These are phyloP conservation scores for Cyclina sinensis DNA, from an alignment of 1,140 invertebrate species.

Conservation along the genomic window DNA sequence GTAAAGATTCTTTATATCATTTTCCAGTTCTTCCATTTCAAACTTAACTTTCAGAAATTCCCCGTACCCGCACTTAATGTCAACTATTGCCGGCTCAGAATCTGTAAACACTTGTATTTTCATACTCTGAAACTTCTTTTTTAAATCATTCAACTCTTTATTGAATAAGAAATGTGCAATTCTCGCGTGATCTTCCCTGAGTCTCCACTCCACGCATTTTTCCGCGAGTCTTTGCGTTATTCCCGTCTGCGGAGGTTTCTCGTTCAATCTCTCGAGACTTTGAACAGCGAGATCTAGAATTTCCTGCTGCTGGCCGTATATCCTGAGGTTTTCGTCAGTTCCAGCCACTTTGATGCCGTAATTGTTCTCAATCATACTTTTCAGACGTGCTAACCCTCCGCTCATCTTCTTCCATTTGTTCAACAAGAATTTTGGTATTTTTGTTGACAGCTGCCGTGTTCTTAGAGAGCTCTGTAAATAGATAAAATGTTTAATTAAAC, in stretches of 20 bases:
- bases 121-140: slow-evolving; percentile 23
- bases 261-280: slow-evolving; percentile 34
- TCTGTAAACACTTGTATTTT: slow-evolving; percentile 31
- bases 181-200: slow-evolving; percentile 31
- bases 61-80: slow-evolving; percentile 39
- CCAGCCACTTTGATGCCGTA: slow-evolving; percentile 33
- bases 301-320: slow-evolving; percentile 46
- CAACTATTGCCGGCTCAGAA: slow-evolving; percentile 4
- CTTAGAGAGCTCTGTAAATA: not conserved
- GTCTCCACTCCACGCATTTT: slow-evolving; percentile 34
- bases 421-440: slow-evolving; percentile 40
- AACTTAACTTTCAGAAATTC: slow-evolving; percentile 47
- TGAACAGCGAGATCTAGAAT: slow-evolving; percentile 47
- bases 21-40: slow-evolving; percentile 53
- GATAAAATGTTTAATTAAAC: not conserved
- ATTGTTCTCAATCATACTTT: slow-evolving; percentile 10
- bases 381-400: slow-evolving; percentile 1
- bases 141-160: slow-evolving; percentile 5
- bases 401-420: slow-evolving; percentile 45
- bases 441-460: not conserved
- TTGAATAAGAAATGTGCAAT: slow-evolving; percentile 42
- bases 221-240: slow-evolving; percentile 19
- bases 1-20: slow-evolving; percentile 39
- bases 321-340: slow-evolving; percentile 12
- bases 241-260: not conserved